phyloP scores from a whole-genome alignment of 2,888 invertebrate species.

The Lasioglossum zephyrum region DNA sequence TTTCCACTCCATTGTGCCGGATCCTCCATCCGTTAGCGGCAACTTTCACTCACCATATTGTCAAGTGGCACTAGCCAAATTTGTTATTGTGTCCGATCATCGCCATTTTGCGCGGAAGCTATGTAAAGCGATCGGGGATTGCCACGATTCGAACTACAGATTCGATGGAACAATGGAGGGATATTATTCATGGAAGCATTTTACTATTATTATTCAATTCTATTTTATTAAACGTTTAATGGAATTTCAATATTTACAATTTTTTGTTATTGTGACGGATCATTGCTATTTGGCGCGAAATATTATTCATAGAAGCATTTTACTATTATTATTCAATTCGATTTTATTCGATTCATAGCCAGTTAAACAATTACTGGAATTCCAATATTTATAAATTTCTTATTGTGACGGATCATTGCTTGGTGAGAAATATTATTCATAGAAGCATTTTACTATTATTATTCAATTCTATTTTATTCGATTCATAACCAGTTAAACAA shows the following conservation, averaged over 20 bases:
- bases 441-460: background rate
- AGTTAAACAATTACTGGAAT: too few relatives aligned
- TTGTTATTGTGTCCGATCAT: conserved; percentile 82
- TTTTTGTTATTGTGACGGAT: too few relatives aligned
- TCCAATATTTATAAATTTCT: conserved; percentile 74
- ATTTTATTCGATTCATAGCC: too few relatives aligned
- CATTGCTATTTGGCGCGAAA: too few relatives aligned
- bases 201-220: too few relatives aligned
- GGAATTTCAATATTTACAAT: too few relatives aligned
- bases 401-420: conserved; percentile 80
- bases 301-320: too few relatives aligned
- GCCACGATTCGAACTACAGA: background rate
- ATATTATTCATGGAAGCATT: background rate
- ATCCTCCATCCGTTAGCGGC: conserved; percentile 67
- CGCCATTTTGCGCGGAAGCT: conserved; percentile 36
- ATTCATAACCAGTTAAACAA: too few relatives aligned
- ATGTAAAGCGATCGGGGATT: background rate
- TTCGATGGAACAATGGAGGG: background rate
- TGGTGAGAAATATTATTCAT: conserved; percentile 14
- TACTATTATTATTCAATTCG: too few relatives aligned
- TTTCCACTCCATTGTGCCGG: conserved; percentile 73
- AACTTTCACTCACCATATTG: conserved; percentile 79
- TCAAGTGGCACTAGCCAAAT: conserved; percentile 81
- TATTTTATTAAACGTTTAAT: too few relatives aligned
- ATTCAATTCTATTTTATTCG: background rate